Percentiles rank a stretch among this genome's conserved stretches.
phyloP scores from a whole-genome alignment of 2,888 invertebrate species.

The Odontomyia ornata region DNA sequence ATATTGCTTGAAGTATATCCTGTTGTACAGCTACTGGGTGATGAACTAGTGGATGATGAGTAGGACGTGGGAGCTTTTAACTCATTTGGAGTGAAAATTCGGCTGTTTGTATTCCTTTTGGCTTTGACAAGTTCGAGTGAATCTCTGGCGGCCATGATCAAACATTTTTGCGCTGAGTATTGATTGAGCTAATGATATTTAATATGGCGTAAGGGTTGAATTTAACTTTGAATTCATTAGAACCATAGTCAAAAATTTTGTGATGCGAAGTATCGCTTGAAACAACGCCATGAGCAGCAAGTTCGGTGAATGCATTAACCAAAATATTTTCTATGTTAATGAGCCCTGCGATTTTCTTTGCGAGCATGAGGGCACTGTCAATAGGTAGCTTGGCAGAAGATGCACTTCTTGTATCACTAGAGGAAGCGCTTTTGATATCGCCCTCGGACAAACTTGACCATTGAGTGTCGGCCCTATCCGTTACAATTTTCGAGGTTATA shows the following conservation, averaged over 20 bases:
- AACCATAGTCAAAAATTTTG: background rate
- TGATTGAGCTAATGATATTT: background rate
- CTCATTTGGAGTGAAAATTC: too few species aligned
- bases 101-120: background rate
- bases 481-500: background rate
- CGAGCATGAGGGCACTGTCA: constrained; percentile 1
- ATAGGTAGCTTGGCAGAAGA: background rate
- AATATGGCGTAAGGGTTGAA: constrained; percentile 23
- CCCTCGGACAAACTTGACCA: background rate
- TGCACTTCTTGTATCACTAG: background rate
- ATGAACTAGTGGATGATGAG: too few species aligned
- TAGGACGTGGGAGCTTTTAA: too few species aligned
- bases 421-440: background rate
- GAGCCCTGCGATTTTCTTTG: constrained; percentile 12
- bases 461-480: background rate
- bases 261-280: background rate
- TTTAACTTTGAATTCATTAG: background rate
- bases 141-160: constrained; percentile 18
- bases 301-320: background rate
- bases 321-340: constrained; percentile 28
- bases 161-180: background rate
- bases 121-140: constrained; percentile 23
- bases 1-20: too few species aligned
- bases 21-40: too few species aligned
- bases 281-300: background rate